Evolutionary conservation across 1,140 invertebrate genomes (phyloP), one percentile per base, ranked within the genome.

Genomic region (Medauroidea extradentata): DNA sequence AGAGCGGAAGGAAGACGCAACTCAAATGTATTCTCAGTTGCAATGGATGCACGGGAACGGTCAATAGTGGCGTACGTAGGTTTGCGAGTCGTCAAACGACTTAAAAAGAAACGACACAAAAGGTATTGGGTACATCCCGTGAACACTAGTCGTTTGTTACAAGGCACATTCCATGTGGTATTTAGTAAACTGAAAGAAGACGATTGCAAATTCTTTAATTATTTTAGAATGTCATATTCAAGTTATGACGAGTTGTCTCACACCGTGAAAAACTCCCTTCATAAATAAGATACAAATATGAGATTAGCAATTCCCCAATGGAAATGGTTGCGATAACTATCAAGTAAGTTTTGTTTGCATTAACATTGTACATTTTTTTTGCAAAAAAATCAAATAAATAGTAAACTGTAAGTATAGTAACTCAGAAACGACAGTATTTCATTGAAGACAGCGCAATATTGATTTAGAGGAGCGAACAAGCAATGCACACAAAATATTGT

Each of bases 291-390:
- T 46, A 64, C 63, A 53, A 57, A 42, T 25, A 66, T 62, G 63
- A 34, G 29, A 11, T 11, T 34, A 11, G 29, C 29, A 7, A 34
- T 34, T 7, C 29, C 57, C 56, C 62, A 46, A 53, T 43, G 44
- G 48, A 64, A 61, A 65, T 57, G 51, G 42, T 65, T 41, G 62
- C 55, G n/a, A 51, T 64, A 57, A 61, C 58, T 48, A 53, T 65
- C 57, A 61, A 62, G 62, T 61, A 50, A 57, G 55, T 57, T 21
- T 43, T 44, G 53, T 42, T 2, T 42, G 19, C 19, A 16, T 42
- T 18, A 42, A 18, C 19, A 3, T 16, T 42, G n/a, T 42, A 42
- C 41, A 42, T 8, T 16, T 42, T 18, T 16, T 16, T 42, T 42
- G 41, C 19, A 16, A 42, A 42, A 16, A 16, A 42, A 16, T 42